Base-by-base conservation (phyloP, 2,888 invertebrate genomes). In the Achlya flavicornis region DNA sequence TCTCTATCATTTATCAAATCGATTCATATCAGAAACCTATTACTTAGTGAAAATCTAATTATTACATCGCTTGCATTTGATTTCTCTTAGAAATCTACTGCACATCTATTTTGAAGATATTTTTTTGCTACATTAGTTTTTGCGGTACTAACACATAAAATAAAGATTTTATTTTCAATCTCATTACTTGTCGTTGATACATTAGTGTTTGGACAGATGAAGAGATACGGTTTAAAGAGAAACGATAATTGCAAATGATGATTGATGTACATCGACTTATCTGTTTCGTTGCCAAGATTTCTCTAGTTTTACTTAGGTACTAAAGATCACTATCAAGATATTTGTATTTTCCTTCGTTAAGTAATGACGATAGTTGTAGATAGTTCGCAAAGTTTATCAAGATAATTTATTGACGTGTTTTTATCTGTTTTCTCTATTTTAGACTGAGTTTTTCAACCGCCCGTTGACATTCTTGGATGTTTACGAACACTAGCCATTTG, bases 211-310 rank as follows among this genome's bases (percentile, higher is more conserved):
- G 4, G 53, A 53, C 53, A 53, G 53, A 10, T 53, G 53, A 53
- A 53, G 53, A 53, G 53, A 53, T 53, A 53, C 53, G 16, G 53
- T 53, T 53, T 53, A 53, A 41, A 53, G 53, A 53, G 53, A 19
- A 19, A 53, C 53, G 19, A 53, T 53, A 53, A 53, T 53, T 53
- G 53, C 19, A 19, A 53, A 63, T 62, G 64, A 69, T 65, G 68
- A 73, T 67, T 65, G 64, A 71, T 68, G 64, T 64, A 43, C 33
- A 63, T 66, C 60, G 46, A 68, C 35, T 67, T 66, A 59, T 65
- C 64, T 65, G 63, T 61, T 62, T 43, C 48, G 19, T 48, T 71
- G 69, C 71, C 70, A 71, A 70, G 61, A 63, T 64, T 62, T 63
- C 63, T 64, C 64, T 35, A 11, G 38, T 35, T 43, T 58, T n/a